These are phyloP conservation scores for Drusus annulatus DNA, from an alignment of 1,140 invertebrate genomes.

Conservation along the genomic window DNA sequence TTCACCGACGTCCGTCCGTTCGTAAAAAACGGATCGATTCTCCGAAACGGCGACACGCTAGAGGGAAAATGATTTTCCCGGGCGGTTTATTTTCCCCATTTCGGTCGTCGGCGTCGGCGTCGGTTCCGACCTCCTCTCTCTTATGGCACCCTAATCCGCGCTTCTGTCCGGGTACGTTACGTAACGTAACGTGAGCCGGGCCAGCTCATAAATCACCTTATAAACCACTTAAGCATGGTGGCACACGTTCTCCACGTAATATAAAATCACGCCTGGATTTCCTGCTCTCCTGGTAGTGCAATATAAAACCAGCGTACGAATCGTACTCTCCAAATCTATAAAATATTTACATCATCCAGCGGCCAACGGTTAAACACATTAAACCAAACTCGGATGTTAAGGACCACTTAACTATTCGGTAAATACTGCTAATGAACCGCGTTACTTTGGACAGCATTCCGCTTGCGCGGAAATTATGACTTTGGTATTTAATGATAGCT, in stretches of 20 bases:
- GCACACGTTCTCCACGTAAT: slow-evolving; percentile 45
- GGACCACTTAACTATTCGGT: background rate
- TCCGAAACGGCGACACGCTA: slow-evolving; percentile 4
- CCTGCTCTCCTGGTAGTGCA: slow-evolving; percentile 19
- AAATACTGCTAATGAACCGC: slow-evolving; percentile 46
- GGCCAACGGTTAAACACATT: slow-evolving; percentile 21
- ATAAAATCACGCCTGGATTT: slow-evolving; percentile 36
- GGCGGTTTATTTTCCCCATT: slow-evolving; percentile 36
- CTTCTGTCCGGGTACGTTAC: slow-evolving; percentile 40
- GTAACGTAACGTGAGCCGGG: slow-evolving; percentile 39
- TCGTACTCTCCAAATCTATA: slow-evolving; percentile 10
- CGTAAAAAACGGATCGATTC: slow-evolving; percentile 34
- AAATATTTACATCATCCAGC: background rate
- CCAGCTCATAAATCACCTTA: slow-evolving; percentile 58
- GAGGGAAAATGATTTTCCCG: slow-evolving; percentile 42
- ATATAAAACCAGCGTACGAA: background rate
- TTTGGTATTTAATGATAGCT: no score
- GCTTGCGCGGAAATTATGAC: no score
- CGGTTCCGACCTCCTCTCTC: slow-evolving; percentile 25
- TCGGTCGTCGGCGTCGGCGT: slow-evolving; percentile 35
- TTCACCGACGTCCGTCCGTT: slow-evolving; percentile 4
- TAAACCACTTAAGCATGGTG: slow-evolving; percentile 58
- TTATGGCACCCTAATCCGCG: slow-evolving; percentile 51
- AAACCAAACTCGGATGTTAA: slow-evolving; percentile 19
- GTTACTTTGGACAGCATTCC: background rate